Conservation (phyloP, 2,113 vertebrate species). For the Phyllostomus discolor region DNA sequence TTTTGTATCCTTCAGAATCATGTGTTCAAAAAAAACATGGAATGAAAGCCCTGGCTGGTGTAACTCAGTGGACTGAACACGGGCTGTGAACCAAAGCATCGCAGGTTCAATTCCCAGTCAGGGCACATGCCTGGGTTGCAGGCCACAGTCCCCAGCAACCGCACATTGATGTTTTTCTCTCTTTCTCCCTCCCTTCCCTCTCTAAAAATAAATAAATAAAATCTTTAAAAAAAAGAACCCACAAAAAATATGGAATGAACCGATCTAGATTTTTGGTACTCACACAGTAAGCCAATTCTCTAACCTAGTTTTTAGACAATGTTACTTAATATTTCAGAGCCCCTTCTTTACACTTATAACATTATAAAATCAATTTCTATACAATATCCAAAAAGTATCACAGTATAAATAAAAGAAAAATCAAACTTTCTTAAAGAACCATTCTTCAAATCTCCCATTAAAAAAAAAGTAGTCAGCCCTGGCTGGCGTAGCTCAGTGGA, state of each 20-base stretch:
- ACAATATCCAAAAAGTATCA: not conserved
- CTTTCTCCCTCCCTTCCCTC: too few species aligned
- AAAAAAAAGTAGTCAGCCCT: not conserved
- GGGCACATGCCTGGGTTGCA: too few species aligned
- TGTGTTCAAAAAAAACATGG: not conserved
- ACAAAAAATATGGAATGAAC: not conserved
- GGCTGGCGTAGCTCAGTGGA: too few species aligned
- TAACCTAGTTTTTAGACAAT: not conserved
- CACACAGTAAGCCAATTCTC: not conserved
- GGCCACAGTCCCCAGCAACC: too few species aligned
- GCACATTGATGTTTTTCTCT: too few species aligned
- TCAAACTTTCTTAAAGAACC: not conserved
- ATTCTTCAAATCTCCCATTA: not conserved
- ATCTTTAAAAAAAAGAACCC: too few species aligned
- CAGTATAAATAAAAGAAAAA: not conserved
- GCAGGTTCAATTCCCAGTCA: too few species aligned
- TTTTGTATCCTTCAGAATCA: not conserved
- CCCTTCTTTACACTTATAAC: not conserved
- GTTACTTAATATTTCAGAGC: conserved; percentile 18
- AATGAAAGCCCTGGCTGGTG: not conserved
- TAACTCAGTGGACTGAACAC: too few species aligned
- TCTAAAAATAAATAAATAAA: too few species aligned
- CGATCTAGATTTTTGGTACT: not conserved
- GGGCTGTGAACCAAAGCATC: too few species aligned
- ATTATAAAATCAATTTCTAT: not conserved